Base-by-base conservation (phyloP, 2,113 vertebrate species). In the Crotalus helleri region DNA sequence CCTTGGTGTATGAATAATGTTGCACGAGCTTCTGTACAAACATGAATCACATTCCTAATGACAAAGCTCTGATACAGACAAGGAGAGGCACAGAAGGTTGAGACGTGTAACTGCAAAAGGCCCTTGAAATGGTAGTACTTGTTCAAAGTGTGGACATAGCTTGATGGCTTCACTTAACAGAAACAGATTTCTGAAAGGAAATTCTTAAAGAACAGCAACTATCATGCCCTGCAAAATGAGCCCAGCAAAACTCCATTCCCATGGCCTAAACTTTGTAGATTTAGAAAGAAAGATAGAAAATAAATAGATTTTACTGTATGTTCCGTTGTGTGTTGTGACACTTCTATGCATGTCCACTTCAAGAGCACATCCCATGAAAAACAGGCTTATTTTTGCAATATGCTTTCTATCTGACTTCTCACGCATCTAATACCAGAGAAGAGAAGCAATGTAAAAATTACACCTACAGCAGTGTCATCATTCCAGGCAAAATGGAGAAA, bases 1-100 rank as follows among this genome's bases (percentile, higher is more conserved):
- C 95, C 96, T 96, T 96, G 94, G 93, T 95, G 96, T 96, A 97
- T 93, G 95, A 95, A 95, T 92, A 90, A 29, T 89, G 94, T 96
- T 96, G 96, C 95, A 92, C 95, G 95, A 96, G 95, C 57, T 59
- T 95, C 95, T 96, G 92, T 94, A 96, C 92, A 87, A 39, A 90
- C 87, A 93, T 93, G 94, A 96, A 86, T 90, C 95, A 96, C 91
- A 91, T 96, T 95, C 90, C 90, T 49, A 94, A 95, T 92, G 95
- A 95, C 91, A 95, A 95, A 88, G 91, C 94, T 94, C 53, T 15
- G 33, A 85, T 96, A 94, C 92, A 93, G 33, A 94, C 95, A 91
- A 69, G 33, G 91, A 96, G 92, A 96, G 94, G 92, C 92, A 91
- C 4, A 53, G 94, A 95, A 87, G 91, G 44, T 91, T 85, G 39